phyloP scores from a whole-genome alignment of 2,888 invertebrate species.

The Clitarchus hookeri region DNA sequence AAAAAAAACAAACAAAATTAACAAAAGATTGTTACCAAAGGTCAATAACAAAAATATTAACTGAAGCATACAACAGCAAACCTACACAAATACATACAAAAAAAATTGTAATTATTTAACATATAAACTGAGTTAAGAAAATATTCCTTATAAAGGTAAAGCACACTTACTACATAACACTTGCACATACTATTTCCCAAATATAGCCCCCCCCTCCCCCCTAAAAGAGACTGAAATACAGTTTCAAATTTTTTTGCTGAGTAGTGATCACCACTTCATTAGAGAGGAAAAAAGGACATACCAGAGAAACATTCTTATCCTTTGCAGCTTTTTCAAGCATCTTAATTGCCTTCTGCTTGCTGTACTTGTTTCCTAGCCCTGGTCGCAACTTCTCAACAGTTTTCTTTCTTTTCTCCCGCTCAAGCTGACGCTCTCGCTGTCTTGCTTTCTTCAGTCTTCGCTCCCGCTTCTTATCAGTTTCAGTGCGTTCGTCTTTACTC shows the following conservation, averaged over 20 bases:
- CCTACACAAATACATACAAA: too few species aligned
- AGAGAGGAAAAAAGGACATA: slow-evolving; percentile 46
- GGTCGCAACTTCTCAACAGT: slow-evolving; percentile 56
- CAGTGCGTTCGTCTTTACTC: slow-evolving; percentile 78
- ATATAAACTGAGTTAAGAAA: too few species aligned
- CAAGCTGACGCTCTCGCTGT: slow-evolving; percentile 63
- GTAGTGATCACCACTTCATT: too few species aligned
- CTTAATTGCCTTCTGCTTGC: slow-evolving; percentile 63
- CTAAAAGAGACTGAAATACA: too few species aligned
- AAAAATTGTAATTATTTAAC: too few species aligned
- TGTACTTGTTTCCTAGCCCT: slow-evolving; percentile 60
- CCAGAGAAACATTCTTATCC: slow-evolving; percentile 66
- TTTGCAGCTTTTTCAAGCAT: slow-evolving; percentile 67
- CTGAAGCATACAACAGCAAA: too few species aligned
- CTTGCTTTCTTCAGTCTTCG: slow-evolving; percentile 83
- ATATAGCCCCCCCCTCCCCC: too few species aligned
- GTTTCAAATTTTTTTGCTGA: too few species aligned
- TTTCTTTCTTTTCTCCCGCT: slow-evolving; percentile 57
- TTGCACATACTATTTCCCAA: too few species aligned
- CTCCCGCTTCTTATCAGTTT: slow-evolving; percentile 87
- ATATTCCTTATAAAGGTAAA: neutral
- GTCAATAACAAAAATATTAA: too few species aligned
- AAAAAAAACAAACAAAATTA: slow-evolving; percentile 43
- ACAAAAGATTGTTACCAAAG: neutral
- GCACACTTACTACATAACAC: neutral